Base-by-base conservation (phyloP, 2,888 invertebrate genomes). In the Theodoxus fluviatilis region DNA sequence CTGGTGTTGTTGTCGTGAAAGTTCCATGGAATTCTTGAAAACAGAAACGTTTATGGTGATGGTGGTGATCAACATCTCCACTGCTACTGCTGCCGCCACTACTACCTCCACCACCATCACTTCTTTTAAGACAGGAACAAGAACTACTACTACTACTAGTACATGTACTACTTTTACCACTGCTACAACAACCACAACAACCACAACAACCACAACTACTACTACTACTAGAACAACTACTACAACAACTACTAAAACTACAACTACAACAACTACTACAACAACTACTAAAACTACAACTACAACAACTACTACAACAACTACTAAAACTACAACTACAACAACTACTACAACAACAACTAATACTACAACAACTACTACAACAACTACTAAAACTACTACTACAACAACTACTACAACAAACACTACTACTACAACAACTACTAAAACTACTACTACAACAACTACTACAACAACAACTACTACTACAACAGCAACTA, bases 381-480 rank as follows among this genome's bases (percentile, higher is more conserved):
- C 70, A 67, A 70, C 70, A 57, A 65, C 66, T 70, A 70, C 66
- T 66, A 70, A 66, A 67, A 70, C 70, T 49, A 64, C 69, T 69
- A 55, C 71, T 71, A 67, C 67, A 67, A 67, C 71, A 52, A 55
- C 37, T 68, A 68, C 55, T 68, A 68, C 68, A 57, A 55, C 68
- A 57, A 18, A 52, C 33, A 55, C 31, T 68, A 55, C 52, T 68
- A 55, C 68, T 57, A 47, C 55, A 57, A 55, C 68, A 57, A 55
- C 68, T 68, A 55, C 57, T 68, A 55, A 28, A 57, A 55, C 49
- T 63, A 52, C 52, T 52, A 52, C 52, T 52, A 52, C 52, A 22
- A 52, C 52, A 22, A 52, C 61, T 61, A 61, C 61, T 61, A 61
- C 25, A 31, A 61, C 61, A 31, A 28, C 61, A 22, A 18, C n/a